A percentile compares a stretch with the other conserved stretches of the same genome.
Conservation (phyloP, 2,888 invertebrate species). For the Erebia ligea region DNA sequence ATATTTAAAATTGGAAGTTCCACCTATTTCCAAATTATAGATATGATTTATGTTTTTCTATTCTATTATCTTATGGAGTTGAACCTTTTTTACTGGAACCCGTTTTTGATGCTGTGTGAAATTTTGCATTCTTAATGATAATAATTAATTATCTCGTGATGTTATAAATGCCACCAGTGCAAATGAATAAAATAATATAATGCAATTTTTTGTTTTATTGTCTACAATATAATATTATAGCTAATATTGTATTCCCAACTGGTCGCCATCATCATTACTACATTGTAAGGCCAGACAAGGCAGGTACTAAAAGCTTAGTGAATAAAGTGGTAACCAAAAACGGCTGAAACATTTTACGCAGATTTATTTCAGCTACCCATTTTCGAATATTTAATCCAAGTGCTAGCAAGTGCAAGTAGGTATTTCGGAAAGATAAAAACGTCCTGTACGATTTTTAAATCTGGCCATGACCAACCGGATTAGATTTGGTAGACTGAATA, state of each 20-base stretch:
- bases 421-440: no score
- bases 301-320: no score
- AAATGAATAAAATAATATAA: slow-evolving; percentile 69
- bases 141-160: slow-evolving; percentile 27
- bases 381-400: no score
- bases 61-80: no score
- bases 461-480: background rate
- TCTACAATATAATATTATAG: background rate
- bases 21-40: slow-evolving; percentile 54
- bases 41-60: slow-evolving; percentile 44
- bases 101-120: slow-evolving; percentile 29
- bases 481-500: background rate
- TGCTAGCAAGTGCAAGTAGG: no score
- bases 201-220: slow-evolving; percentile 46
- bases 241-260: background rate
- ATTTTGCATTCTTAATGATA: slow-evolving; percentile 29
- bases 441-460: no score
- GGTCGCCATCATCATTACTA: background rate
- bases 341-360: no score
- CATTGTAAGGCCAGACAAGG: no score
- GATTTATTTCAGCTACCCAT: no score
- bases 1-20: slow-evolving; percentile 78
- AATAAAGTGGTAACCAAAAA: no score
- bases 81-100: slow-evolving; percentile 39
- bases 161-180: slow-evolving; percentile 57